These are phyloP conservation scores for Popillia japonica DNA, from an alignment of 1,140 invertebrate species.

Conservation along the genomic window DNA sequence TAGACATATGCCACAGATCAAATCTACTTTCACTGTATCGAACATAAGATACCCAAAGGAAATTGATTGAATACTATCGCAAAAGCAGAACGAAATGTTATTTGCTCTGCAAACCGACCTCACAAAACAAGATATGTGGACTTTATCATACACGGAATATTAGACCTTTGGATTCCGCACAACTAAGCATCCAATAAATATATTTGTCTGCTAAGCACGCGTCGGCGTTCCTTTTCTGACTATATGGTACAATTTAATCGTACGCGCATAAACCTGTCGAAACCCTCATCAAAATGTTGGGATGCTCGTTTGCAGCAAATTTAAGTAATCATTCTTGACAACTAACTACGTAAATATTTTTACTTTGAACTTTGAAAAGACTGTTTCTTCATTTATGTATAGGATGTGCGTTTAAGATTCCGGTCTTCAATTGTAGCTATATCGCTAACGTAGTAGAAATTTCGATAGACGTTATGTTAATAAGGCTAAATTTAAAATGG, in stretches of 20 bases:
- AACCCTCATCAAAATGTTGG: background rate
- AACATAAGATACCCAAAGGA: background rate
- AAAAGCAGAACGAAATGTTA: background rate
- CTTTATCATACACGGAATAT: background rate
- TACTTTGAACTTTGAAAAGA: background rate
- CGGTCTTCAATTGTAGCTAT: too few relatives aligned
- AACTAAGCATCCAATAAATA: background rate
- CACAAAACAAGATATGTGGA: background rate
- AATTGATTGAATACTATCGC: background rate
- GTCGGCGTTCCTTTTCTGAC: background rate
- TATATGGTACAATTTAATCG: background rate
- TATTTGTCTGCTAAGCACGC: background rate
- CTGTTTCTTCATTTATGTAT: too few relatives aligned
- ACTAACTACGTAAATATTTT: background rate
- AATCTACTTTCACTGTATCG: background rate
- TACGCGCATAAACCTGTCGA: background rate
- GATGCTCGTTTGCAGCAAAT: background rate
- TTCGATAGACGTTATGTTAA: too few relatives aligned
- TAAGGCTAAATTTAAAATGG: too few relatives aligned
- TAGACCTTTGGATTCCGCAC: background rate
- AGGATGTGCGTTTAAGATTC: too few relatives aligned
- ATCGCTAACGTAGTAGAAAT: too few relatives aligned
- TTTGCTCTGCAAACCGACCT: background rate
- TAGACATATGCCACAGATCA: too few relatives aligned
- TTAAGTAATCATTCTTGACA: background rate